Percentiles rank a stretch among this genome's conserved stretches.
Conservation (phyloP, 2,113 vertebrate species). For the Microcebus ravelobensis region DNA sequence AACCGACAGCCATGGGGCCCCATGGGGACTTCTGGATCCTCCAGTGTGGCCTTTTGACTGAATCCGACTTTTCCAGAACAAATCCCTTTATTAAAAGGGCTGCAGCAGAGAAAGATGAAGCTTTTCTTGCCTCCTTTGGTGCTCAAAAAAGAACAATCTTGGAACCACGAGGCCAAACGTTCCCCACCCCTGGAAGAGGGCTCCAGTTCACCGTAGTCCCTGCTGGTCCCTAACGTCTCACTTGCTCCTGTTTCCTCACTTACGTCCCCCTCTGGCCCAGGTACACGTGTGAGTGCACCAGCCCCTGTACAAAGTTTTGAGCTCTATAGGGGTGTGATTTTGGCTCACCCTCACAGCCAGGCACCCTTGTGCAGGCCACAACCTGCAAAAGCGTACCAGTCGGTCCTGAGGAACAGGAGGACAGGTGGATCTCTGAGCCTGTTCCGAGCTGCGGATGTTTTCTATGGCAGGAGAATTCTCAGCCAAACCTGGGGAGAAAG, state of each 20-base stretch:
- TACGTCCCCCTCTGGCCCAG: background rate
- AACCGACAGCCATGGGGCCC: no score
- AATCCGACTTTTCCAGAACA: no score
- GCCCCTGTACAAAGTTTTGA: background rate
- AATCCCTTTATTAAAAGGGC: no score
- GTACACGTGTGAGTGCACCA: background rate
- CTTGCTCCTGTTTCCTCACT: background rate
- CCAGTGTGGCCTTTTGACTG: no score
- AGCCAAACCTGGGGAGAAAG: background rate
- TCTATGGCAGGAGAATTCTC: background rate
- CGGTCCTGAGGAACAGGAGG: background rate
- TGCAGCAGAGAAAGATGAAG: no score
- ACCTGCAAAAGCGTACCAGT: background rate
- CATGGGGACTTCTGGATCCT: no score
- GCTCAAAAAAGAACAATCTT: no score
- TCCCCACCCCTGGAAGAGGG: background rate
- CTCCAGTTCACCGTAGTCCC: background rate
- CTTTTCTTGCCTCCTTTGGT: no score
- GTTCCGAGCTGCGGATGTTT: background rate
- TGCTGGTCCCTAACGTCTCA: background rate
- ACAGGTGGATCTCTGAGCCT: background rate
- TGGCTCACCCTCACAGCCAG: background rate
- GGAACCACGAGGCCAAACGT: no score
- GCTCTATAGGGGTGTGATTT: background rate
- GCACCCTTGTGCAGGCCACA: background rate